Conservation (phyloP, 2,113 vertebrate species). For the Scopus umbretta region DNA sequence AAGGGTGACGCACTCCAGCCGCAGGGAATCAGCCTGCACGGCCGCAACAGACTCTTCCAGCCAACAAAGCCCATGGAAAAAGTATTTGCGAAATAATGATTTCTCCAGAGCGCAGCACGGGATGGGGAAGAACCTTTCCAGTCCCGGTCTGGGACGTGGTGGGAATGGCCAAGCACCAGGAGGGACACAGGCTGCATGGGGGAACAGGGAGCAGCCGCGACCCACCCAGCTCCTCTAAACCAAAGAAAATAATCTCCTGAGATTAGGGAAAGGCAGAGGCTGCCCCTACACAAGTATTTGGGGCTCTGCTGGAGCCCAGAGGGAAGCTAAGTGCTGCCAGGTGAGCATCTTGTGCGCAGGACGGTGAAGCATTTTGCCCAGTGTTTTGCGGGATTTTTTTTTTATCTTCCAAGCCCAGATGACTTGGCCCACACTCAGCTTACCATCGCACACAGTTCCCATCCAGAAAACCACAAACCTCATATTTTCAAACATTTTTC, state of each 20-base stretch:
- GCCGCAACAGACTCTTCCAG: background rate
- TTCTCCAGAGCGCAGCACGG: background rate
- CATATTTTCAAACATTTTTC: background rate
- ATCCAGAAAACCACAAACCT: background rate
- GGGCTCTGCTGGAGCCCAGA: background rate
- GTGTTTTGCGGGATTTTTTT: background rate
- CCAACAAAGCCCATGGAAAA: slow-evolving; percentile 23
- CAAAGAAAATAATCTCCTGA: background rate
- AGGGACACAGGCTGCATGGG: accelerated
- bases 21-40: background rate
- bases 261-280: background rate
- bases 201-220: background rate
- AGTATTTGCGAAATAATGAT: background rate
- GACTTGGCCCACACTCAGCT: background rate
- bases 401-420: background rate
- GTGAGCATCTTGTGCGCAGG: background rate
- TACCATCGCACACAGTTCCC: background rate
- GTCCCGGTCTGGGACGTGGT: background rate
- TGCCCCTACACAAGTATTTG: background rate
- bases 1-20: accelerated
- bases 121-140: background rate
- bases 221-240: background rate
- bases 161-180: background rate
- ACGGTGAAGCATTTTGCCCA: background rate
- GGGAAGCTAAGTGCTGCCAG: background rate